These are phyloP conservation scores for Xenotilapia longispinis DNA, from an alignment of 2,113 vertebrate species.

Conservation along the genomic window DNA sequence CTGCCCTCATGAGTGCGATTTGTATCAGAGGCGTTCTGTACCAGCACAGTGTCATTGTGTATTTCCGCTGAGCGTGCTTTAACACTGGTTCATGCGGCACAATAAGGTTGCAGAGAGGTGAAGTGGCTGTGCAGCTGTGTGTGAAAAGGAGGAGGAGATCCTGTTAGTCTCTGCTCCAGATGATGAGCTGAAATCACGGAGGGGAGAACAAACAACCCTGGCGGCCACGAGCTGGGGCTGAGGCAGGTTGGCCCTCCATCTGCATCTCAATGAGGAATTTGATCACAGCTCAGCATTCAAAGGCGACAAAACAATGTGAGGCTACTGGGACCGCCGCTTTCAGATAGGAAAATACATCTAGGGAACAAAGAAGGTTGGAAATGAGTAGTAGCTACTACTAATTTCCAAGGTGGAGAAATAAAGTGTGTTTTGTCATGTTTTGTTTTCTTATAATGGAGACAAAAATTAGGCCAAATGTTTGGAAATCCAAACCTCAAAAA, in stretches of 20 bases:
- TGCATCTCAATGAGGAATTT: conserved; percentile 46
- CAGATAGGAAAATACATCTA: neutral
- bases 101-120: neutral
- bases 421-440: neutral
- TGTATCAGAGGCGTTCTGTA: neutral
- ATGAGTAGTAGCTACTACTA: too few species aligned
- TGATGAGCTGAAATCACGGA: neutral
- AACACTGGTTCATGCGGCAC: neutral
- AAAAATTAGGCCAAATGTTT: neutral
- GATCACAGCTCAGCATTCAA: conserved; percentile 32
- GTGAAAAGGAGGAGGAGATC: neutral
- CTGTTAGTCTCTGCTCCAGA: neutral
- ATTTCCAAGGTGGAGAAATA: neutral
- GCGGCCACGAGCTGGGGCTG: neutral
- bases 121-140: conserved; percentile 1
- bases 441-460: neutral
- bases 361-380: neutral
- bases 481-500: neutral
- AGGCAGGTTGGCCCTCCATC: conserved; percentile 16
- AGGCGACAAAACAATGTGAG: neutral
- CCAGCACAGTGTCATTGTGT: neutral
- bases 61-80: neutral
- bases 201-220: neutral
- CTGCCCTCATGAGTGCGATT: neutral
- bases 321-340: neutral